Base-by-base conservation (phyloP, 2,797 vertebrate species). In the Sparus aurata region DNA sequence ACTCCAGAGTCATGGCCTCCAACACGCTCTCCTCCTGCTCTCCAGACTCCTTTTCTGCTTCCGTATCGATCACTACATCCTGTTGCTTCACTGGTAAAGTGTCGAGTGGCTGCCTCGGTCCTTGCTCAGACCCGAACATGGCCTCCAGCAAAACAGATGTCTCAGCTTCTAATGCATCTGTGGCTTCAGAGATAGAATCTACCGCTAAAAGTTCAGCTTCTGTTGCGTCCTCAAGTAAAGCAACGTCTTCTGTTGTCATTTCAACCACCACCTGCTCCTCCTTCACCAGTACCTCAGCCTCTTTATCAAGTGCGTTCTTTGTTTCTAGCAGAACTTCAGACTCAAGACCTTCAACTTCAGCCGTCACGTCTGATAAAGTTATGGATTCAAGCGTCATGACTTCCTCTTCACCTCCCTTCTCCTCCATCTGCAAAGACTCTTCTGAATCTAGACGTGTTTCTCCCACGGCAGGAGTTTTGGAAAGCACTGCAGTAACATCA, bases 1-100 rank as follows among this genome's bases (percentile, higher is more conserved):
- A 68, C 53, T 84, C 79, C 0, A 79, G 62, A 45, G 69, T 72
- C 79, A 76, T 70, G 27, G 79, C 82, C 68, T 82, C 79, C 34
- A 64, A 0, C 1, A 64, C 45, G 0, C 2, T 13, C 6, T 5
- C 75, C 10, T 47, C 68, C 59, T 50, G 17, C n/a, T 62, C 57
- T 10, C 0, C 3, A 2, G 60, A 30, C 13, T 65, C 46, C 6
- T 13, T 43, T 16, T 12, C 52, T 12, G 7, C n/a, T 20, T 47
- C 59, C 60, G 45, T 58, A 34, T 9, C 1, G 1, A 5, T 46
- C 4, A 2, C 13, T 17, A 52, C 22, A 15, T 27, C n/a, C 16
- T 45, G 65, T 11, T 20, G 57, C 27, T 0, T 17, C 49, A 34
- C 6, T 0, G 27, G 27, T 11, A 5, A 11, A 34, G 38, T 2